phyloP scores from a whole-genome alignment of 2,113 vertebrate species.

The Glaucidium brasilianum region DNA sequence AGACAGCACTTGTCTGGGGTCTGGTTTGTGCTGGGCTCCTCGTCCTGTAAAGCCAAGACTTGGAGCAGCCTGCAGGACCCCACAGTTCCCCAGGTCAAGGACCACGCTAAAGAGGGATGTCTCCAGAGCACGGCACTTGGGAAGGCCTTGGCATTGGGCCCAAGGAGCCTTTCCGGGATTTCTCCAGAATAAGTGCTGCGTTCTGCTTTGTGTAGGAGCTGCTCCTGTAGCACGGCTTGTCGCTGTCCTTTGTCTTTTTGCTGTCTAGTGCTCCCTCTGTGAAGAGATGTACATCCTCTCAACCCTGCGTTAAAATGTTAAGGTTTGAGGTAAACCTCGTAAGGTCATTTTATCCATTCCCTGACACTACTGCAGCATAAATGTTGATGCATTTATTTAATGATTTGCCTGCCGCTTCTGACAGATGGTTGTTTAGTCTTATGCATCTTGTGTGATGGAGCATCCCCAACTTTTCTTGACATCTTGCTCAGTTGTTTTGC shows the following conservation, averaged over 20 bases:
- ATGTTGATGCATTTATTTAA: not conserved
- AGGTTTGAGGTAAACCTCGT: not conserved
- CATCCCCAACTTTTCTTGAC: conserved; percentile 36
- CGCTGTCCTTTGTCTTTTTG: not conserved
- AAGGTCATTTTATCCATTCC: not conserved
- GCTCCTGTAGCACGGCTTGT: not conserved
- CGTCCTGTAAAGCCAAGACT: rapidly evolving
- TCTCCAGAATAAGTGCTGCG: rapidly evolving
- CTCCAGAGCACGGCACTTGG: rapidly evolving
- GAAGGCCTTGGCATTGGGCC: not conserved
- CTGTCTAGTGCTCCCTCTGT: not conserved
- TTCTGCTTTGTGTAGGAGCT: rapidly evolving
- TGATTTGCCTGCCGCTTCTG: not conserved
- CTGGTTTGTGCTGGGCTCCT: not conserved
- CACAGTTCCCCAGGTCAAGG: not conserved
- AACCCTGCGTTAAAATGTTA: rapidly evolving
- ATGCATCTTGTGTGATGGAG: conserved; percentile 6
- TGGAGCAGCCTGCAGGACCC: rapidly evolving
- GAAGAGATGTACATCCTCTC: rapidly evolving
- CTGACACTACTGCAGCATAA: not conserved
- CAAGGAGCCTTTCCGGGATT: rapidly evolving
- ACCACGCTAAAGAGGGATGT: rapidly evolving
- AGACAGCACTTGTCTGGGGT: not conserved
- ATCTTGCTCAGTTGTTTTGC: not conserved
- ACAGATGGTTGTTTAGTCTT: not conserved